Percentiles rank a stretch among this genome's conserved stretches.
Evolutionary conservation across 2,113 vertebrate genomes (phyloP).

Genomic region (Alces alces): DNA sequence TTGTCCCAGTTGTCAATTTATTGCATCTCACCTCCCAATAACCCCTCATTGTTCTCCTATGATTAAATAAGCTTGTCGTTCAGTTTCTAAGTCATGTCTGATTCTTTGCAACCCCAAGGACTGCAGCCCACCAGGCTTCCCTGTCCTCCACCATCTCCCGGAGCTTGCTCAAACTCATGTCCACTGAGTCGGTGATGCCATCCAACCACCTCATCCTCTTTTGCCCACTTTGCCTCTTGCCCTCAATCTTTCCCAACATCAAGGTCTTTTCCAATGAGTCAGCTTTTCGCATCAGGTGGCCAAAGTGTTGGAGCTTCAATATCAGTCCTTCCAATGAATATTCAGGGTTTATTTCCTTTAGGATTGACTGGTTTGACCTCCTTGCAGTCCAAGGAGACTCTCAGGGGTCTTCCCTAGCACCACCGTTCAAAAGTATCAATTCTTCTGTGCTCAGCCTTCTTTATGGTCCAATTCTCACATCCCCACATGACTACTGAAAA

Average conservation of each 20-base stretch:
- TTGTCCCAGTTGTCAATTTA: background rate
- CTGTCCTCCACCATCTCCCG: background rate
- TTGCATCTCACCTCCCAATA: too few relatives aligned
- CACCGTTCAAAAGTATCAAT: background rate
- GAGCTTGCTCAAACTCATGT: background rate
- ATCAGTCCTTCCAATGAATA: background rate
- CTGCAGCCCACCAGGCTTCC: background rate
- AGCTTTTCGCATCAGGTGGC: background rate
- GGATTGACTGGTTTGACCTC: background rate
- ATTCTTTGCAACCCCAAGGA: background rate
- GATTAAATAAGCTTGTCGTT: background rate
- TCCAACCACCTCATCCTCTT: background rate
- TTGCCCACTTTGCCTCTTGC: background rate
- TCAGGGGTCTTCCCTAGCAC: background rate
- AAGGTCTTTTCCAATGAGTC: background rate
- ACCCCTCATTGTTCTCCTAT: rapidly evolving
- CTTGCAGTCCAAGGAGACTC: background rate
- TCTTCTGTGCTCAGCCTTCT: background rate
- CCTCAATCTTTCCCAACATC: background rate
- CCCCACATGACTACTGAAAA: background rate
- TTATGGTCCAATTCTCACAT: background rate
- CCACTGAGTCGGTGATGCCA: background rate
- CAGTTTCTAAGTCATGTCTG: background rate
- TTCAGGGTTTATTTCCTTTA: background rate
- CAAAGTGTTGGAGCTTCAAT: background rate